Base-by-base conservation (phyloP, 2,797 vertebrate genomes). In the Onychomys leucogaster region DNA sequence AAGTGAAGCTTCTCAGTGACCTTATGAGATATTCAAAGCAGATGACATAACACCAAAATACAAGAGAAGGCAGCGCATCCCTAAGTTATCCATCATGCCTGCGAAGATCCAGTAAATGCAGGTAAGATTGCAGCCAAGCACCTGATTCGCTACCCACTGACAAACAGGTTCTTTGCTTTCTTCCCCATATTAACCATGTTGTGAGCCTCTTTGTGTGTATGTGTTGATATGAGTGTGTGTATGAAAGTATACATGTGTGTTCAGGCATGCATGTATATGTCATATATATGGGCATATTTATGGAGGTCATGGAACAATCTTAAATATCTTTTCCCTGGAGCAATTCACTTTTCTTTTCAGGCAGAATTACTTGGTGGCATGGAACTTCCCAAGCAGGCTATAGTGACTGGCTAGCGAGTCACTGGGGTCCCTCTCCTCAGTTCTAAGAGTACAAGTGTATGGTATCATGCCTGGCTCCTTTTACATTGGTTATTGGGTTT, bases 21-120 rank as follows among this genome's bases (percentile, higher is more conserved):
- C n/a, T 90, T 90, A 2, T 57, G 73, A 94, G 25, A 52, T 6
- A 78, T 23, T 67, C 89, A 80, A 92, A 81, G 71, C 69, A 93
- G 49, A 27, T 65, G 52, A 89, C 25, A 78, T 1, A 90, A 73
- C 4, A 61, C 1, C 19, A 29, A 55, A n/a, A 46, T n/a, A 41
- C 49, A 78, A 32, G 4, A 83, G 14, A 5, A 94, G 65, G 37
- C n/a, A 16, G 3, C 75, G 6, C 11, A 41, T 69, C n/a, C 19
- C 6, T n/a, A 75, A 67, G 19, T 41, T 52, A 65, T 14, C 32
- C 37, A 49, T 41, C 63, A 81, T 12, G 57, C 25, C 52, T 59
- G 63, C 83, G 19, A n/a, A 61, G 4, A 13, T 2, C 61, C 0
- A 41, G 6, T 25, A 43, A 87, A 19, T 9, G 2, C 29, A 27